Percentiles rank a stretch among this genome's conserved stretches.
Evolutionary conservation across 1,140 invertebrate species (phyloP).

Genomic region (Nymphalis io): DNA sequence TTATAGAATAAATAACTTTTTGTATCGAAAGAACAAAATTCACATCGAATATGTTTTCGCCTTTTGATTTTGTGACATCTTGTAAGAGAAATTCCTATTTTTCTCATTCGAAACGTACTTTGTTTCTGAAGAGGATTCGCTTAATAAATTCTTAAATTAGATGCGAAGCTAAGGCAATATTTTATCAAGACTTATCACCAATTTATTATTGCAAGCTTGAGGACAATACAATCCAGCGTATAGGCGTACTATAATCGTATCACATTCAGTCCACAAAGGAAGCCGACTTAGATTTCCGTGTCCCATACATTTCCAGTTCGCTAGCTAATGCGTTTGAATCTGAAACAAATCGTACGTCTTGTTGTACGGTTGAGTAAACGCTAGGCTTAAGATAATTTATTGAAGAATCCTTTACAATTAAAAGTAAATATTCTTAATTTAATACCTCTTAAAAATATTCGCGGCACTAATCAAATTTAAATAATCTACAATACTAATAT

Average conservation of each 20-base stretch:
- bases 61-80: too few relatives aligned
- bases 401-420: not conserved
- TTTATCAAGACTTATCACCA: constrained; percentile 1
- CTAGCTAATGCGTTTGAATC: constrained; percentile 26
- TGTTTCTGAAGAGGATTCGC: not conserved
- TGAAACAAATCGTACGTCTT: constrained; percentile 14
- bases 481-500: too few relatives aligned
- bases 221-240: constrained; percentile 3
- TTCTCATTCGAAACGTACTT: not conserved
- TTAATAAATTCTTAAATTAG: constrained; percentile 3
- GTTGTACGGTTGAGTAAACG: not conserved
- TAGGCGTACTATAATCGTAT: constrained; percentile 21
- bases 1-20: too few relatives aligned
- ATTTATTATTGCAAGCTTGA: not conserved
- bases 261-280: constrained; percentile 23
- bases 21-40: too few relatives aligned
- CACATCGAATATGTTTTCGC: too few relatives aligned
- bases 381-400: not conserved
- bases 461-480: too few relatives aligned
- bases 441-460: too few relatives aligned
- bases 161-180: constrained; percentile 1
- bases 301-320: constrained; percentile 34
- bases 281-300: constrained; percentile 28
- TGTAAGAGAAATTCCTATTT: too few relatives aligned
- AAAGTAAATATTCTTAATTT: too few relatives aligned